Evolutionary conservation across 1,140 invertebrate species (phyloP).

Genomic region (Drosophila sucinea): DNA sequence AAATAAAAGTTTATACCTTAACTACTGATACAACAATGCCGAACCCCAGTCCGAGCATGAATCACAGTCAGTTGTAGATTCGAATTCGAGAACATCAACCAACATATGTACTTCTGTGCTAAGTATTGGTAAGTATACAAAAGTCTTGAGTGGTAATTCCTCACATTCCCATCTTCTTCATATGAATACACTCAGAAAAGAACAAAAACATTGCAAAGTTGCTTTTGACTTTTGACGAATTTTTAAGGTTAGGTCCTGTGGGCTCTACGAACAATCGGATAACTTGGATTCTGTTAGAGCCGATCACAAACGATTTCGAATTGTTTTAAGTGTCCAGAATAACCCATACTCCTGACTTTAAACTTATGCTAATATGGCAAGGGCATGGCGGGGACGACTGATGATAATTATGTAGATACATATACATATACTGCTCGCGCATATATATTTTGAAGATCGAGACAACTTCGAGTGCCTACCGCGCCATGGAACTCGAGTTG

Average conservation of each 20-base stretch:
- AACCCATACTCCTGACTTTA: background rate
- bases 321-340: too few species aligned
- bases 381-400: conserved; percentile 1
- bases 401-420: background rate
- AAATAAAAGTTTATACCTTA: background rate
- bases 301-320: too few species aligned
- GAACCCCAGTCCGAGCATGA: conserved; percentile 4
- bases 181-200: too few species aligned
- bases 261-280: too few species aligned
- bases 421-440: background rate
- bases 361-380: conserved; percentile 8
- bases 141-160: background rate
- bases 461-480: conserved; percentile 1
- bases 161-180: background rate
- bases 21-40: background rate
- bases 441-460: conserved; percentile 28
- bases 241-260: too few species aligned
- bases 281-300: too few species aligned
- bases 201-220: too few species aligned
- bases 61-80: conserved; percentile 7
- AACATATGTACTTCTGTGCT: conserved; percentile 7
- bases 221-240: too few species aligned
- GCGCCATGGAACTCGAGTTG: background rate
- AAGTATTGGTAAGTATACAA: conserved; percentile 12
- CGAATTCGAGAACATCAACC: background rate